Percentiles rank a stretch among this genome's conserved stretches.
These are phyloP conservation scores for Pangasius sanitwongsei DNA, from an alignment of 2,797 vertebrate genomes.

Conservation along the genomic window DNA sequence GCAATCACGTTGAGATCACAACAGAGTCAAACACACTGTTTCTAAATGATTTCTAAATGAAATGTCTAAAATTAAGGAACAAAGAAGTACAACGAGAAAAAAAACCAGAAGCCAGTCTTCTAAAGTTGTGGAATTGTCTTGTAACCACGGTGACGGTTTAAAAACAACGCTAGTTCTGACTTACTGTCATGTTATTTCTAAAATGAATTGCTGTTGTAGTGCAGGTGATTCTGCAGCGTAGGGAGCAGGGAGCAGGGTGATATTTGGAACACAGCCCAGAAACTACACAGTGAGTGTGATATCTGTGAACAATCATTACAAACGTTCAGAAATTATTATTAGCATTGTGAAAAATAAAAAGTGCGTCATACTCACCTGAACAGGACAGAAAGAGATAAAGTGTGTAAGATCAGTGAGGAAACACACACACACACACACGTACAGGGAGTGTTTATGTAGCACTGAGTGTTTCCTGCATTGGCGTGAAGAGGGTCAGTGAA, in stretches of 20 bases:
- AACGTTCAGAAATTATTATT: neutral
- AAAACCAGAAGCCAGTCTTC: neutral
- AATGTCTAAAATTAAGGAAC: neutral
- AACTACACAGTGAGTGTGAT: neutral
- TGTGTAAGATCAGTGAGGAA: neutral
- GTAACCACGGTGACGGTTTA: neutral
- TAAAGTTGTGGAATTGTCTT: neutral
- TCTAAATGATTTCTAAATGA: neutral
- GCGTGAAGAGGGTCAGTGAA: neutral
- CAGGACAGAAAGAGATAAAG: neutral
- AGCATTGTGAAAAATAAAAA: neutral
- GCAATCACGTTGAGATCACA: neutral
- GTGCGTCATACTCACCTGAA: neutral
- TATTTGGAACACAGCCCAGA: neutral
- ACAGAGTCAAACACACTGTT: neutral
- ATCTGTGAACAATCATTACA: neutral
- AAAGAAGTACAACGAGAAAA: neutral
- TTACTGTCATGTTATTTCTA: neutral
- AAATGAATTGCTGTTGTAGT: too few species aligned
- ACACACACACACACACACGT: neutral
- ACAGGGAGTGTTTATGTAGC: neutral
- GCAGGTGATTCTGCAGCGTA: neutral
- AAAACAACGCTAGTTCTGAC: neutral
- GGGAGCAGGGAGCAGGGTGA: neutral
- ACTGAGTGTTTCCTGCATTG: constrained; percentile 24